Percentiles rank a stretch among this genome's conserved stretches.
These are phyloP conservation scores for Crocuta crocuta DNA, from an alignment of 2,113 vertebrate species.

Conservation along the genomic window DNA sequence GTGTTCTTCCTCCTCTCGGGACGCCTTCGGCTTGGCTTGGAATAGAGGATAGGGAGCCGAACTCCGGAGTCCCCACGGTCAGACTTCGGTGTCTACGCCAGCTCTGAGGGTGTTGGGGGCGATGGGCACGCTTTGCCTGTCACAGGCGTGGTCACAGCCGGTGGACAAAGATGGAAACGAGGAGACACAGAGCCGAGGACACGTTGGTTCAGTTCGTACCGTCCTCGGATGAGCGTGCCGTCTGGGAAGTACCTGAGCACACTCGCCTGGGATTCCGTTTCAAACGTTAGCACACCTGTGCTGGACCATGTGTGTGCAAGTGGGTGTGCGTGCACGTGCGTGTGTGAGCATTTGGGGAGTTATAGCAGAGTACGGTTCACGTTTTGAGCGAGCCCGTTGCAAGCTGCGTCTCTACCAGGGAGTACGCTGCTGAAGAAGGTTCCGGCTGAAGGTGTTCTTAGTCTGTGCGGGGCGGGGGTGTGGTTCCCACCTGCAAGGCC, in stretches of 20 bases:
- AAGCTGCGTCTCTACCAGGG: neutral
- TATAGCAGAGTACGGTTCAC: fast-evolving
- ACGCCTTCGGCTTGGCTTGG: neutral
- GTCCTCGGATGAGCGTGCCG: fast-evolving
- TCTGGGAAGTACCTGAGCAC: neutral
- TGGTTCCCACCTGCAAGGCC: fast-evolving
- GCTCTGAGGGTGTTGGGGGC: neutral
- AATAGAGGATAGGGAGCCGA: neutral
- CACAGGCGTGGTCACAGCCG: neutral
- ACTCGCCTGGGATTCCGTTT: neutral
- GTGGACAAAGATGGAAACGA: neutral
- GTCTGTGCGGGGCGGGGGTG: fast-evolving
- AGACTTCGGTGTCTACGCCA: fast-evolving
- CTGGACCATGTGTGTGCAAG: fast-evolving
- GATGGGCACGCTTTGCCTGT: neutral
- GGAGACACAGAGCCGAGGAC: neutral
- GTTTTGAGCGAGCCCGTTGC: neutral
- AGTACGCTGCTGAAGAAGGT: neutral
- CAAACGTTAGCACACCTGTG: fast-evolving
- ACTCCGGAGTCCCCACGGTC: neutral
- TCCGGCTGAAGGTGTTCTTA: fast-evolving
- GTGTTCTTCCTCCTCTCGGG: neutral
- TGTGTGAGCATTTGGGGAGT: neutral
- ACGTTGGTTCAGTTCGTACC: fast-evolving
- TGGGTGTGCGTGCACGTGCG: fast-evolving